Base-by-base conservation (phyloP, 2,113 vertebrate species). In the Bombycilla garrulus region DNA sequence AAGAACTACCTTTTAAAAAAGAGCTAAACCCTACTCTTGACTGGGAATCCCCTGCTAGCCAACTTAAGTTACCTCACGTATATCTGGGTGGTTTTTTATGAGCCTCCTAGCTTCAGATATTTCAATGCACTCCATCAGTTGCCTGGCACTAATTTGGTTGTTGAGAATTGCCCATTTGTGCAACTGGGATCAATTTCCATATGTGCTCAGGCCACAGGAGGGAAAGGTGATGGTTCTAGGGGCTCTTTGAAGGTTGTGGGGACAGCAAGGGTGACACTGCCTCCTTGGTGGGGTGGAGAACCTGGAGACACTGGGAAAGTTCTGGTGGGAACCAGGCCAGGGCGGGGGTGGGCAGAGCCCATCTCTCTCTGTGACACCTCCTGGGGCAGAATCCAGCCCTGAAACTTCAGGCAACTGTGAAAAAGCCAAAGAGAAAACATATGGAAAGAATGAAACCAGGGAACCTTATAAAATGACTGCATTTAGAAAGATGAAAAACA, bases 371-470 rank as follows among this genome's bases (percentile, higher is more conserved):
- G 26, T 26, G 28, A 54, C 29, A 80, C 45, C 48, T 42, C 14
- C 8, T 19, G 35, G 19, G 48, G 45, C 42, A 86, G 31, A 92
- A 33, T 5, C 10, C 38, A 84, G 23, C 48, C 48, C 72, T 42
- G 47, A 58, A 79, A 62, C 35, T 45, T 60, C 64, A 57, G 44
- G 47, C 5, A 8, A 1, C 11, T 42, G 31, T 28, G 58, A 38
- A 90, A 81, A 94, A 90, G 71, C 53, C 33, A 66, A 95, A 76
- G 8, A 81, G 62, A 90, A 92, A 77, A 70, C 95, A 94, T 83
- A 92, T n/a, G 93, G 94, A 95, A 97, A 78, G 44, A 96, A 94
- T 92, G 40, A 87, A 93, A 93, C 26, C 80, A 48, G 58, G 38
- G 62, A 87, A 64, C 80, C 77, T 92, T 72, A 61, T 96, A 72